Evolutionary conservation across 2,888 invertebrate species (phyloP).

Genomic region (Copidosoma aretas): DNA sequence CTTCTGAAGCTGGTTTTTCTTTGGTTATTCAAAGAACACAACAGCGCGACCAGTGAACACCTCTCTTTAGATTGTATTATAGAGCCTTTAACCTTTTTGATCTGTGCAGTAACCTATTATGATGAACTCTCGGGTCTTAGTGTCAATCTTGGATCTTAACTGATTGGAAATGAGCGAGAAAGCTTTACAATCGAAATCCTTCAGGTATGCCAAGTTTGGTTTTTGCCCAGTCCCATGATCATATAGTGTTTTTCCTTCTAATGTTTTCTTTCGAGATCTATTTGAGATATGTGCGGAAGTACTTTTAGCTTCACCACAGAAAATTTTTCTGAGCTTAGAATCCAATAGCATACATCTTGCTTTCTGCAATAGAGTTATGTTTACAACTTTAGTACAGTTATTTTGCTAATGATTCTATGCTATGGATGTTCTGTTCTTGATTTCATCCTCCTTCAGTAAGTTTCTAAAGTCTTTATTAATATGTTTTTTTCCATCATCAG

Average conservation of each 20-base stretch:
- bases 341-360: slow-evolving; percentile 8
- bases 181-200: slow-evolving; percentile 1
- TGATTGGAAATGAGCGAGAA: not conserved
- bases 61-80: not conserved
- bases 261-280: slow-evolving; percentile 26
- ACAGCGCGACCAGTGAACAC: no score
- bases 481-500: slow-evolving; percentile 22
- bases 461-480: slow-evolving; percentile 1
- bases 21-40: no score
- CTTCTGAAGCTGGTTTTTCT: no score
- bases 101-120: not conserved
- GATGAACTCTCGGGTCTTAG: not conserved
- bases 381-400: slow-evolving; percentile 17
- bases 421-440: slow-evolving; percentile 22
- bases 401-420: slow-evolving; percentile 33
- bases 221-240: slow-evolving; percentile 7
- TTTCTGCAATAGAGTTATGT: slow-evolving; percentile 24
- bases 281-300: slow-evolving; percentile 25
- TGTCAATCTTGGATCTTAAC: not conserved
- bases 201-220: slow-evolving; percentile 12
- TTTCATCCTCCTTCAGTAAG: slow-evolving; percentile 11
- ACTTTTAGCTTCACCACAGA: slow-evolving; percentile 20
- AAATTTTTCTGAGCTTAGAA: not conserved
- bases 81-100: not conserved
- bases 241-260: not conserved